phyloP scores from a whole-genome alignment of 2,888 invertebrate genomes.

The Cephus rjabovi region DNA sequence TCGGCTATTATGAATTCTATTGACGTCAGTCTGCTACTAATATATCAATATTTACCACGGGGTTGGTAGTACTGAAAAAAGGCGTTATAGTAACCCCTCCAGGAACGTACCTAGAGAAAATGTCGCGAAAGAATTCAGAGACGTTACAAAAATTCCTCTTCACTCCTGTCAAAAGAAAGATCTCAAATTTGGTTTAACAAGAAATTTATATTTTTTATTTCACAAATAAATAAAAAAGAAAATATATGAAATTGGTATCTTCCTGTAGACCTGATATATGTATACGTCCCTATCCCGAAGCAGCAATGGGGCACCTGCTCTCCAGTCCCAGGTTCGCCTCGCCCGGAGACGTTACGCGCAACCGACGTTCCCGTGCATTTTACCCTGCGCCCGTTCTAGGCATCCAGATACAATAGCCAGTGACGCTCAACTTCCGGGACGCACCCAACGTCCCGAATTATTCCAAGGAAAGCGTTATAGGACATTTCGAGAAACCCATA shows the following conservation, averaged over 20 bases:
- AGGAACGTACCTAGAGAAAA: not conserved
- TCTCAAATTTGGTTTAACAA: not conserved
- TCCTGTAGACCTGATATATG: not conserved
- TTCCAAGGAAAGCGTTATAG: not conserved
- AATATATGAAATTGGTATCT: not conserved
- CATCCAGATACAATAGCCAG: conserved; percentile 39
- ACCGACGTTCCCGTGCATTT: conserved; percentile 40
- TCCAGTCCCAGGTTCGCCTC: conserved; percentile 18
- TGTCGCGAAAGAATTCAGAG: not conserved
- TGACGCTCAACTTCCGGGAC: conserved; percentile 21
- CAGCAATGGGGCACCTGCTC: conserved; percentile 38
- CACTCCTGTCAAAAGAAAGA: not conserved
- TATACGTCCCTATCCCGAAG: conserved; percentile 25
- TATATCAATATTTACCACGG: conserved; percentile 25
- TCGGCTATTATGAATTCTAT: conserved; percentile 21
- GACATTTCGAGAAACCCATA: not conserved
- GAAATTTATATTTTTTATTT: not conserved
- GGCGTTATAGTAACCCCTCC: not conserved
- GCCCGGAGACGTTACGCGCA: conserved; percentile 37
- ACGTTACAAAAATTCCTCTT: not conserved
- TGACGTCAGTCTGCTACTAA: conserved; percentile 16
- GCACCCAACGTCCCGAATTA: not conserved
- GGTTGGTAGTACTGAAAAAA: not conserved
- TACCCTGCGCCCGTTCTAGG: conserved; percentile 45
- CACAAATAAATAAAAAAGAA: not conserved